A percentile compares a stretch with the other conserved stretches of the same genome.
phyloP scores from a whole-genome alignment of 2,888 invertebrate genomes.

The Apodemia mormo region DNA sequence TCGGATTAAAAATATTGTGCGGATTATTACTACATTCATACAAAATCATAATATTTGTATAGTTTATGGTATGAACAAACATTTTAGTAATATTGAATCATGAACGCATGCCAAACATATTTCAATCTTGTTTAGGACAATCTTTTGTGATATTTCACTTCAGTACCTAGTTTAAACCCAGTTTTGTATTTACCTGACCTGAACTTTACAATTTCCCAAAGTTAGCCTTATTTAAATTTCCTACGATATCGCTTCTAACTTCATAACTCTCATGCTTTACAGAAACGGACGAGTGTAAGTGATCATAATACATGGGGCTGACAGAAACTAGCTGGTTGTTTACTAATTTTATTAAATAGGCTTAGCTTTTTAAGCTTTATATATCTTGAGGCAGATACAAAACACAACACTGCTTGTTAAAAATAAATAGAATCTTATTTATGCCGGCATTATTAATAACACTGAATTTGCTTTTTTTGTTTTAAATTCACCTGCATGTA shows the following conservation, averaged over 20 bases:
- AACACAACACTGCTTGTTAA: conserved; percentile 2
- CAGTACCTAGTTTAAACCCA: not conserved
- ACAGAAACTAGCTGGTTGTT: conserved; percentile 55
- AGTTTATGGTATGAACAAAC: not conserved
- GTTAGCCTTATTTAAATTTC: not conserved
- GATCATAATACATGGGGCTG: conserved; percentile 65
- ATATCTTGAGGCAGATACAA: conserved; percentile 21
- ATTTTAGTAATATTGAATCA: not conserved
- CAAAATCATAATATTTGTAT: not conserved
- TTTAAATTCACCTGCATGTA: conserved; percentile 11
- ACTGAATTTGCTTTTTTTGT: conserved; percentile 6
- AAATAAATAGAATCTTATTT: not conserved
- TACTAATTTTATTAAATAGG: conserved; percentile 52
- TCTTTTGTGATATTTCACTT: not conserved
- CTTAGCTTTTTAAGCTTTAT: conserved; percentile 48
- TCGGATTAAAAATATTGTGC: not conserved
- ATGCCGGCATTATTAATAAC: conserved; percentile 10
- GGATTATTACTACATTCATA: not conserved
- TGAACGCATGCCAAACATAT: not conserved
- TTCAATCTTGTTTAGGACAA: not conserved
- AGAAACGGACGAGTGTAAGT: conserved; percentile 81
- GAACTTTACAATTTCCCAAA: not conserved
- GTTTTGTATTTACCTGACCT: not conserved
- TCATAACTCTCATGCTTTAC: conserved; percentile 76
- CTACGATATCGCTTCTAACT: conserved; percentile 57